Evolutionary conservation across 2,888 invertebrate genomes (phyloP).

Genomic region (Spisula solida): DNA sequence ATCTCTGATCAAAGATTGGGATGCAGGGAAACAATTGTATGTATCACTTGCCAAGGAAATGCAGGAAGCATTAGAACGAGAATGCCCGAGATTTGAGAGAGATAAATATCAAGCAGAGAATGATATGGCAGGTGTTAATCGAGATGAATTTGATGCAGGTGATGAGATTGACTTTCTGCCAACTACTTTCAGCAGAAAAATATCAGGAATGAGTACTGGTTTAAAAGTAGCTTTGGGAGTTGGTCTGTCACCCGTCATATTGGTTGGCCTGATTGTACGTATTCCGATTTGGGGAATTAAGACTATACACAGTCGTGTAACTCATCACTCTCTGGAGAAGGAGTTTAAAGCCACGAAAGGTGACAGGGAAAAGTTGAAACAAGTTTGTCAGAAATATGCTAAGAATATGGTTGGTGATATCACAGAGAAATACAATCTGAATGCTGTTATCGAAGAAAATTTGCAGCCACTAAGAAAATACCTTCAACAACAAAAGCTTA

Average conservation of each 20-base stretch:
- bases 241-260: conserved; percentile 76
- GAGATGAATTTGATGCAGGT: background rate
- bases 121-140: conserved; percentile 48
- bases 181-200: conserved; percentile 55
- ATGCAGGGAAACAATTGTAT: conserved; percentile 66
- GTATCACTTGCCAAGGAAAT: conserved; percentile 70
- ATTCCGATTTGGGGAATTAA: conserved; percentile 75
- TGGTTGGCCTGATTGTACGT: conserved; percentile 73
- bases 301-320: conserved; percentile 66
- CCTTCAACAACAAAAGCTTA: conserved; percentile 60
- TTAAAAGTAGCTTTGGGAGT: conserved; percentile 73
- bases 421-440: conserved; percentile 65
- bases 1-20: conserved; percentile 73
- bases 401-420: conserved; percentile 62
- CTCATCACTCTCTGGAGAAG: conserved; percentile 60
- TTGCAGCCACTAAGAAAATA: conserved; percentile 65
- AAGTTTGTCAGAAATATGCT: conserved; percentile 70
- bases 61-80: conserved; percentile 63
- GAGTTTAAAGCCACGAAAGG: conserved; percentile 59
- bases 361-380: conserved; percentile 55
- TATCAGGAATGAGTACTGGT: conserved; percentile 67
- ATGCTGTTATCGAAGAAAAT: conserved; percentile 64
- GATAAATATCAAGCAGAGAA: conserved; percentile 73
- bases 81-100: conserved; percentile 77
- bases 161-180: conserved; percentile 68